Conservation (phyloP, 2,113 vertebrate species). For the Percina caprodes region DNA sequence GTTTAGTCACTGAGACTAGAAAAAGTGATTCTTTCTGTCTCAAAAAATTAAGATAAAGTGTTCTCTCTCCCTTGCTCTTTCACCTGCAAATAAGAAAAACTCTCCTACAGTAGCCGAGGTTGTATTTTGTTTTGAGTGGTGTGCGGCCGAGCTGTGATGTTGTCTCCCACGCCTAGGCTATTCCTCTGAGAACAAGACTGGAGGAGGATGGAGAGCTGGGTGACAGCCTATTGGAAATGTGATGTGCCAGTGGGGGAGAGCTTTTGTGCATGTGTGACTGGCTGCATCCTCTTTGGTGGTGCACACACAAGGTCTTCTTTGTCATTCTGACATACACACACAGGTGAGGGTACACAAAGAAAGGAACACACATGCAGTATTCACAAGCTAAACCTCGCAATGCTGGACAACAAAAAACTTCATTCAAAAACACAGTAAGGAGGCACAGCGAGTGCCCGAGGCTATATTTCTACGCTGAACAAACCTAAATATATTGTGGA, state of each 20-base stretch:
- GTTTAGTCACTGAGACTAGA: slow-evolving; percentile 46
- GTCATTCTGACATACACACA: slow-evolving; percentile 16
- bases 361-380: neutral
- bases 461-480: slow-evolving; percentile 46
- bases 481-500: slow-evolving; percentile 47
- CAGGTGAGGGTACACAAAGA: neutral
- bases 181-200: slow-evolving; percentile 17
- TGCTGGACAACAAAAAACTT: slow-evolving; percentile 16
- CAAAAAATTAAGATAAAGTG: slow-evolving; percentile 17
- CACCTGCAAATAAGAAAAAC: slow-evolving; percentile 9
- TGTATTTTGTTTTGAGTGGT: slow-evolving; percentile 35
- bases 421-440: slow-evolving; percentile 28
- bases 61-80: neutral
- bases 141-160: slow-evolving; percentile 22
- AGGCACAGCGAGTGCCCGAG: neutral
- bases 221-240: slow-evolving; percentile 48
- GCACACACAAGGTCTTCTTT: neutral
- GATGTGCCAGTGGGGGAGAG: slow-evolving; percentile 27
- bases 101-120: slow-evolving; percentile 19
- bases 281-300: neutral
- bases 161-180: slow-evolving; percentile 42
- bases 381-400: slow-evolving; percentile 16
- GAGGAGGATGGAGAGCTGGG: slow-evolving; percentile 41
- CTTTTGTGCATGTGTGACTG: neutral
- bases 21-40: slow-evolving; percentile 26